Evolutionary conservation across 2,797 vertebrate genomes (phyloP), one percentile per base, ranked within the genome.

Genomic region (Arrhamphus sclerolepis): DNA sequence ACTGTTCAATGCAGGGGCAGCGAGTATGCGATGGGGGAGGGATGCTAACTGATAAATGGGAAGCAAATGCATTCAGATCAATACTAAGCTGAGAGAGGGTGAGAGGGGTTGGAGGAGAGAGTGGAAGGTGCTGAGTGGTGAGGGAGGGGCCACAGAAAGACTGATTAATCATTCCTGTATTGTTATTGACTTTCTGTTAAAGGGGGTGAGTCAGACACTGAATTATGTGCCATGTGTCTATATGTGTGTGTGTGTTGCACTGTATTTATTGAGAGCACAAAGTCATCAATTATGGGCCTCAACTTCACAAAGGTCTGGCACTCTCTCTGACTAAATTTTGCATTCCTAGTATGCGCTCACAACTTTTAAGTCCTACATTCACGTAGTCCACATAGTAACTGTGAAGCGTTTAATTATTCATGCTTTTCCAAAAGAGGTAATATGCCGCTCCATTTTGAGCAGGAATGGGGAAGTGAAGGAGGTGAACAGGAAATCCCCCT

Each of bases 21-120:
- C 61, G 69, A 66, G 69, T 71, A 70, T 49, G 72, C 50, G 78
- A 72, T 77, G 79, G 77, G 82, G 78, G 75, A 69, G 67, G 80
- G 72, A 67, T 67, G 59, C 58, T 78, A 71, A 73, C 73, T 61
- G 80, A 92, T 91, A 92, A 93, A 92, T 92, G 87, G 89, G 85
- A 91, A 74, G 89, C 90, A 93, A 94, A 93, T 92, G 90, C 86
- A 93, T 91, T 92, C 88, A 89, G 90, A 94, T 93, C 91, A 87
- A 93, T 94, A 93, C 80, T 64, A 75, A 83, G 85, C 86, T 81
- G 76, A 83, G 85, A 87, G 85, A 67, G 81, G 69, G 88, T 51
- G 80, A 85, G 73, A 63, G 64, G 75, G 86, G 69, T 65, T 71
- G 84, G 84, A 79, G 48, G 69, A 63, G 72, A 81, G 82, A 83